Evolutionary conservation across 2,113 vertebrate species (phyloP).

Genomic region (Clarias gariepinus): DNA sequence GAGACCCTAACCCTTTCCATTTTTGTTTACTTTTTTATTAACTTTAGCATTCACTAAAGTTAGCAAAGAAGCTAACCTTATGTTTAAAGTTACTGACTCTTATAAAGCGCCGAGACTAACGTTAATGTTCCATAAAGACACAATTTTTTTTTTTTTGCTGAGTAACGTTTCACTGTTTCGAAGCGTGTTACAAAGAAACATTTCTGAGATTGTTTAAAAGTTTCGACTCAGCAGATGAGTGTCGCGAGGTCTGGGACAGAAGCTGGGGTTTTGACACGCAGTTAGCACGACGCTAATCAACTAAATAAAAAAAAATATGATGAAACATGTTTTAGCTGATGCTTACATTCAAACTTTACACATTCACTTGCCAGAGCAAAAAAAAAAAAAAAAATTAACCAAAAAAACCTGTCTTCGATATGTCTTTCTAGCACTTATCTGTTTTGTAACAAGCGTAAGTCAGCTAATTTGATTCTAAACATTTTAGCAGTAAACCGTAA

Average conservation of each 20-base stretch:
- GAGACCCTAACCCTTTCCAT: too few species aligned
- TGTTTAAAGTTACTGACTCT: not conserved
- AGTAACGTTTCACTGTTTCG: not conserved
- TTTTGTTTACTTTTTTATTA: not conserved
- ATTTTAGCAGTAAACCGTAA: not conserved
- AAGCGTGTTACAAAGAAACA: not conserved
- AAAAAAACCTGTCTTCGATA: not conserved
- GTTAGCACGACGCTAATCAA: not conserved
- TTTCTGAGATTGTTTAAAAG: not conserved
- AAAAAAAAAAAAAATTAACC: not conserved
- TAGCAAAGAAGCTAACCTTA: not conserved
- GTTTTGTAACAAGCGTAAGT: not conserved
- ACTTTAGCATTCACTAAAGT: not conserved
- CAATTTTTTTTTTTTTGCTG: not conserved
- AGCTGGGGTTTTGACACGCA: not conserved
- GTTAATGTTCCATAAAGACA: not conserved
- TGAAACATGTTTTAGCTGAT: not conserved
- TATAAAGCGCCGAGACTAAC: not conserved
- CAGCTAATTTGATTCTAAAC: not conserved
- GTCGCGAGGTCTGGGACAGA: not conserved
- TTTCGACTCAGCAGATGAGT: not conserved
- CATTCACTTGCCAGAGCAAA: not conserved
- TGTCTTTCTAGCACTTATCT: not conserved
- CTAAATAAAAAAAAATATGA: not conserved
- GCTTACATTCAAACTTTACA: conserved; percentile 3